Percentiles rank a stretch among this genome's conserved stretches.
Evolutionary conservation across 2,797 vertebrate genomes (phyloP).

Genomic region (Falco peregrinus): DNA sequence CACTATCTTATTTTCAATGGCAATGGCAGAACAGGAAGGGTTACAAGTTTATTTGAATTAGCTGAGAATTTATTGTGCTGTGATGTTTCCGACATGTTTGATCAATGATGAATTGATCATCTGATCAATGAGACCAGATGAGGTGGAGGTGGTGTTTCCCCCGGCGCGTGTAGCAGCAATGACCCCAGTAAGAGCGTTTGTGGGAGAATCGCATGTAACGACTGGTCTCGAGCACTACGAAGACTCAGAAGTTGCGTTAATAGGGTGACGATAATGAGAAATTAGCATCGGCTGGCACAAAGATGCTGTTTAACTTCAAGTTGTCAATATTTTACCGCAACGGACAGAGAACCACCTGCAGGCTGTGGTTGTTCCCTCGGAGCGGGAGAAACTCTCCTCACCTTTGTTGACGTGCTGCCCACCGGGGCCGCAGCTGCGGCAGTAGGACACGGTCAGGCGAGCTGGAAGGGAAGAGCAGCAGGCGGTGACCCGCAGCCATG

Average conservation of each 20-base stretch:
- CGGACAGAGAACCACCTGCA: fast-evolving
- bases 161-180: not conserved
- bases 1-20: not conserved
- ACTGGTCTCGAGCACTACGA: fast-evolving
- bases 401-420: conserved; percentile 98
- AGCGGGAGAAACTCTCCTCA: conserved; percentile 30
- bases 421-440: conserved; percentile 90
- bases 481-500: not conserved
- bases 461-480: conserved; percentile 70
- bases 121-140: not conserved
- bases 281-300: fast-evolving
- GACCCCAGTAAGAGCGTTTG: not conserved
- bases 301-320: not conserved
- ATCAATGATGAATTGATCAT: too few species aligned
- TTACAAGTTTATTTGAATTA: not conserved
- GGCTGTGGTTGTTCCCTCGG: not conserved
- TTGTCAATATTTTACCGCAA: not conserved
- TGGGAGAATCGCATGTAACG: not conserved
- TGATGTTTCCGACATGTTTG: not conserved
- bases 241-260: not conserved
- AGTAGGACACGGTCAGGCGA: conserved; percentile 87
- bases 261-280: not conserved
- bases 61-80: not conserved
- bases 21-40: not conserved
- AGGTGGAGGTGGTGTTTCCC: not conserved